Base-by-base conservation (phyloP, 2,888 invertebrate genomes). In the Orgyia antiqua region DNA sequence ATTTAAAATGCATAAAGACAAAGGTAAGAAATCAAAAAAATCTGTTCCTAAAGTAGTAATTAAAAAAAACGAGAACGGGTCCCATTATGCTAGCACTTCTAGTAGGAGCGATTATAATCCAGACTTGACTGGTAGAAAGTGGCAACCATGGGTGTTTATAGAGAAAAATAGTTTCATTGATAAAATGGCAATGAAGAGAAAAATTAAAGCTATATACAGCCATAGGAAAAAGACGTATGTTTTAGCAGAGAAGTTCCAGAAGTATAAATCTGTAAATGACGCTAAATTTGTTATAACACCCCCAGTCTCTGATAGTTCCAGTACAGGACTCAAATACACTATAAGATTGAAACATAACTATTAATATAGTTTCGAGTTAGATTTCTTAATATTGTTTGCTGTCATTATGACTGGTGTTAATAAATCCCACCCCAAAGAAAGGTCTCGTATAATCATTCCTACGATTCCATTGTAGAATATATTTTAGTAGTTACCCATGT, bases 121-220 rank as follows among this genome's bases (percentile, higher is more conserved):
- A 10, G 87, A 87, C 42, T 56, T 87, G 42, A 86, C 87, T 1
- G 87, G 87, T 4, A 72, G 78, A 35, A 87, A 86, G 47, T 87
- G 87, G 87, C 87, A 87, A 56, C 87, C 87, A 1, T 86, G 83
- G 82, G 87, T 87, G 10, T 83, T 79, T 47, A 51, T 87, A 36
- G 83, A 83, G 40, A 84, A 78, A 64, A 76, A 73, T 52, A 45
- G 51, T 45, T 78, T 83, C 39, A 72, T 87, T 42, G 87, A 87
- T 44, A 77, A 75, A 63, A 87, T 87, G 87, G 78, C 77, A 15
- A 42, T 63, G 2, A 76, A 55, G 46, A 80, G 73, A 18, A 80
- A 83, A 55, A 68, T 58, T 3, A 73, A 64, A 51, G 86, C 86
- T 35, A 54, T 83, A 21, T 86, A 66, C 41, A 84, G 58, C 42